Percentiles rank a stretch among this genome's conserved stretches.
Evolutionary conservation across 2,113 vertebrate genomes (phyloP).

Genomic region (Corythornis cristatus): DNA sequence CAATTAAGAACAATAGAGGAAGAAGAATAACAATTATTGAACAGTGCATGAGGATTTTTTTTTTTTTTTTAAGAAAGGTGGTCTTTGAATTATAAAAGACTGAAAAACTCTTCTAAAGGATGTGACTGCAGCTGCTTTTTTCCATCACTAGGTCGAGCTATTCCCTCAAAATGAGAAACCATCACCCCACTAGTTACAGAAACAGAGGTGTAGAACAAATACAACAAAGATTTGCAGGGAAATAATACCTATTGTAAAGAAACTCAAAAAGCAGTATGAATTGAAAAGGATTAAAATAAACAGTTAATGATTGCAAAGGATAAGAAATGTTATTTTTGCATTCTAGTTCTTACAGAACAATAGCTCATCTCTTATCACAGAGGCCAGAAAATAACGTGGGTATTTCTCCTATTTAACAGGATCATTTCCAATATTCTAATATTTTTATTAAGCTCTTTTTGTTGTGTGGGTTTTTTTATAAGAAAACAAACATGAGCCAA

Average conservation of each 20-base stretch:
- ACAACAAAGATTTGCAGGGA: background rate
- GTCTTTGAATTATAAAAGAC: background rate
- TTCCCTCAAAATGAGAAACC: conserved; percentile 17
- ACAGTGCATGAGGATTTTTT: background rate
- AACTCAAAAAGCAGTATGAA: background rate
- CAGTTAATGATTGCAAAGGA: background rate
- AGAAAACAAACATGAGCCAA: background rate
- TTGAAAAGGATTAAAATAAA: conserved; percentile 1
- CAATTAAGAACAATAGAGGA: background rate
- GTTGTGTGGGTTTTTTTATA: background rate
- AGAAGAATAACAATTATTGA: background rate
- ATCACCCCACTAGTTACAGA: background rate
- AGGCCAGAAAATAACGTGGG: background rate
- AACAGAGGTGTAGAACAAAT: background rate
- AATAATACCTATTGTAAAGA: background rate
- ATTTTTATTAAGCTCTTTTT: background rate
- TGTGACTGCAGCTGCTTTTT: conserved; percentile 12
- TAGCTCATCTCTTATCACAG: background rate
- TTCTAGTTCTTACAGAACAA: background rate
- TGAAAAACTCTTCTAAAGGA: background rate
- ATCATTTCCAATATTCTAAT: background rate
- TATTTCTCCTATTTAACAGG: background rate
- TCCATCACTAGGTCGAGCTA: conserved; percentile 59
- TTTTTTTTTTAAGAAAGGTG: background rate
- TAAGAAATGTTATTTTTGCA: background rate